A percentile compares a stretch with the other conserved stretches of the same genome.
Conservation (phyloP, 2,888 invertebrate species). For the Amblyjoppa fuscipennis region DNA sequence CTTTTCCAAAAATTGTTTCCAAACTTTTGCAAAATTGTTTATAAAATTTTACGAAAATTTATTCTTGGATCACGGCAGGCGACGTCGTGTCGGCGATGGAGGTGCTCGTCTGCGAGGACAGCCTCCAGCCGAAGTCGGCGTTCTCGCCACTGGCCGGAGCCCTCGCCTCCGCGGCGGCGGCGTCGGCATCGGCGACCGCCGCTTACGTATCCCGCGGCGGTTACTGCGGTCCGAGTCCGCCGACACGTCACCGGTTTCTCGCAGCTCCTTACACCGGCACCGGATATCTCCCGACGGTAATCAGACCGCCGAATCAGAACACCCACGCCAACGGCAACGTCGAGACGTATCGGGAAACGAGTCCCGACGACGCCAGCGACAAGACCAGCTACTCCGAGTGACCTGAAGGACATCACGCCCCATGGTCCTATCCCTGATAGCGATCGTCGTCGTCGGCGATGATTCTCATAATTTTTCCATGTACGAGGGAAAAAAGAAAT, state of each 20-base stretch:
- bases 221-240: constrained; percentile 87
- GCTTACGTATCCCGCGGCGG: constrained; percentile 77
- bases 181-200: constrained; percentile 78
- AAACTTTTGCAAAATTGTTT: background rate
- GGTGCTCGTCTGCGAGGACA: constrained; percentile 91
- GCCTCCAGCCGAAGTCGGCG: constrained; percentile 89
- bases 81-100: constrained; percentile 98
- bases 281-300: constrained; percentile 93
- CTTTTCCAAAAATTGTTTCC: background rate
- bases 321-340: constrained; percentile 80
- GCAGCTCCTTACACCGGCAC: constrained; percentile 94
- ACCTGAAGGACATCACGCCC: constrained; percentile 71
- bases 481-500: no score
- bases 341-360: constrained; percentile 81
- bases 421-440: constrained; percentile 66
- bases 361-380: constrained; percentile 83
- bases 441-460: background rate
- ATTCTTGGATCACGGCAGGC: constrained; percentile 85
- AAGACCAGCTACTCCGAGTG: constrained; percentile 84
- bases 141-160: constrained; percentile 91
- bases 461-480: no score
- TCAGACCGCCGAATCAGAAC: constrained; percentile 85
- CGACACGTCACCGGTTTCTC: constrained; percentile 90
- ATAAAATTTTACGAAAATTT: background rate
- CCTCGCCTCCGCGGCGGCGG: constrained; percentile 80